Conservation (phyloP, 2,113 vertebrate species). For the Pteronura brasiliensis region DNA sequence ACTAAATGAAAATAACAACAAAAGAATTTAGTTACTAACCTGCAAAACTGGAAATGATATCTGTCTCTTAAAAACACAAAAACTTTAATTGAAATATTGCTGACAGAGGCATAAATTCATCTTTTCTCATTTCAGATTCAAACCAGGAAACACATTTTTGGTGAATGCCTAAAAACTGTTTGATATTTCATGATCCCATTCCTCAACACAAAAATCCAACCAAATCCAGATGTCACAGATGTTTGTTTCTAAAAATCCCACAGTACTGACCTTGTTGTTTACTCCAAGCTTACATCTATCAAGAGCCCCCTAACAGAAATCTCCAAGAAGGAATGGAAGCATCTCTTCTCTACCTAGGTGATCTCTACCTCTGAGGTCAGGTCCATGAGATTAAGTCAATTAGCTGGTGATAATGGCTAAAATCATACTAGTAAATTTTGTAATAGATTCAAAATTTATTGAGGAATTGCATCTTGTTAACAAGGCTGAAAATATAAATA, state of each 20-base stretch:
- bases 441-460: not conserved
- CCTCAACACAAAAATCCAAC: not conserved
- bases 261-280: not conserved
- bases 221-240: not conserved
- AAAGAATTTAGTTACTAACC: not conserved
- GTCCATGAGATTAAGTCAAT: not conserved
- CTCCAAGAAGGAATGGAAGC: not conserved
- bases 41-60: not conserved
- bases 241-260: not conserved
- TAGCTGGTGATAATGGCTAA: not conserved
- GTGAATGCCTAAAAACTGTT: not conserved
- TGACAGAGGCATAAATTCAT: not conserved
- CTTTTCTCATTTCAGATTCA: not conserved
- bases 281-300: not conserved
- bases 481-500: not conserved
- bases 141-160: not conserved
- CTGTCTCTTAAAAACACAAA: not conserved
- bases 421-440: not conserved
- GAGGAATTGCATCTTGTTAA: not conserved
- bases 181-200: not conserved
- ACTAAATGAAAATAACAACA: not conserved
- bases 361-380: not conserved
- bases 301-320: not conserved
- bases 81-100: not conserved
- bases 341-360: not conserved